Evolutionary conservation across 2,888 invertebrate species (phyloP), one percentile per base, ranked within the genome.

Genomic region (Drosophila nr. perissopoda): DNA sequence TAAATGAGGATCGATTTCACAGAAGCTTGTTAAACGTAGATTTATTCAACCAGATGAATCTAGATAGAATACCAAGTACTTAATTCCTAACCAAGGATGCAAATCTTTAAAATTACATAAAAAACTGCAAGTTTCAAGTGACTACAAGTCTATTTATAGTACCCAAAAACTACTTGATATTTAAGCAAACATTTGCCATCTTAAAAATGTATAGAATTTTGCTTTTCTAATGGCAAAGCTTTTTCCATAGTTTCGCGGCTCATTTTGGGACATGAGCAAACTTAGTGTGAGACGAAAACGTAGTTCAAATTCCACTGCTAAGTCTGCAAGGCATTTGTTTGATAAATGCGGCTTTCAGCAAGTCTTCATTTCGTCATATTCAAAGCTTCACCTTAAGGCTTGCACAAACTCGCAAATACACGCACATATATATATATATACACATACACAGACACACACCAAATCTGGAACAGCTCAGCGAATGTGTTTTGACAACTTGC

Each of bases 291-390:
- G 42, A 34, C 61, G 57, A n/a, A 58, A 58, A 58, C 34, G 4
- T 53, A 49, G 52, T 63, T 31, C 25, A 62, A 38, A 52, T 74
- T 70, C 62, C 27, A 66, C 51, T 36, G 56, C 49, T 31, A 25
- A 63, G 64, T 63, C 62, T 65, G 45, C 63, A 25, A 70, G 71
- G 75, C 69, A 79, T 79, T 78, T 76, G 66, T 69, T 78, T 78
- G 78, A 71, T 78, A 78, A 71, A 79, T 80, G 73, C 79, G 79
- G 73, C 79, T 69, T 73, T 73, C 70, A 71, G 61, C 77, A 53
- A 48, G 21, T 69, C 68, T 73, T 72, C 82, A 73, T 61, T 79
- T 75, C 82, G 75, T 86, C 84, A 84, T 87, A 84, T 84, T 83
- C 84, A 82, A 82, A 79, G 78, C 57, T 69, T 62, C 57, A 69